Conservation (phyloP, 1,140 invertebrate species). For the Brachionus rotundiformis region DNA sequence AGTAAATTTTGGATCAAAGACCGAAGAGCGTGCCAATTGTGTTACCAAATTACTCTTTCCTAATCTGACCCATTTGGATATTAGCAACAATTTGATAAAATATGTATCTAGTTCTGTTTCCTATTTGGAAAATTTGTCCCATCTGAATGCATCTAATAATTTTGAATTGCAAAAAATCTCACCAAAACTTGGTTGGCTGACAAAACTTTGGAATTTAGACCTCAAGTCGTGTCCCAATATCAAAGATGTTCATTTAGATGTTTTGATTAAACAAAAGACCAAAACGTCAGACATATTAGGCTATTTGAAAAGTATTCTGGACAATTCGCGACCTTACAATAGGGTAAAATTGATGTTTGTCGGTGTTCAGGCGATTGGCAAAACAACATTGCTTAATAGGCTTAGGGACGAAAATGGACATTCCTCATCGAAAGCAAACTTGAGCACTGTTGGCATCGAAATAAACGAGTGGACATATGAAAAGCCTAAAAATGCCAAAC, state of each 20-base stretch:
- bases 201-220: constrained; percentile 91
- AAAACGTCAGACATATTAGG: constrained; percentile 95
- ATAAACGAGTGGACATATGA: constrained; percentile 50
- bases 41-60: constrained; percentile 78
- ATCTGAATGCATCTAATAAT: constrained; percentile 89
- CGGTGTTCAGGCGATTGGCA: constrained; percentile 87
- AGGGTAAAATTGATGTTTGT: constrained; percentile 97
- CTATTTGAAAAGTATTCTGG: constrained; percentile 78
- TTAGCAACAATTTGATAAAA: constrained; percentile 81
- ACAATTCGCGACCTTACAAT: constrained; percentile 83
- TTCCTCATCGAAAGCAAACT: constrained; percentile 5
- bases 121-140: constrained; percentile 82
- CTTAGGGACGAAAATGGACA: constrained; percentile 76
- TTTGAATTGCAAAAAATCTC: constrained; percentile 69
- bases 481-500: constrained; percentile 10
- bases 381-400: constrained; percentile 86
- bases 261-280: constrained; percentile 73
- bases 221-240: constrained; percentile 79
- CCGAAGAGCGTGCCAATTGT: constrained; percentile 15
- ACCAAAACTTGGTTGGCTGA: constrained; percentile 87
- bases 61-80: constrained; percentile 88
- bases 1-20: constrained; percentile 64
- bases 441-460: constrained; percentile 58
- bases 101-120: constrained; percentile 81
- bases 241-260: constrained; percentile 74